These are phyloP conservation scores for Daubentonia madagascariensis DNA, from an alignment of 2,113 vertebrate species.

Conservation along the genomic window DNA sequence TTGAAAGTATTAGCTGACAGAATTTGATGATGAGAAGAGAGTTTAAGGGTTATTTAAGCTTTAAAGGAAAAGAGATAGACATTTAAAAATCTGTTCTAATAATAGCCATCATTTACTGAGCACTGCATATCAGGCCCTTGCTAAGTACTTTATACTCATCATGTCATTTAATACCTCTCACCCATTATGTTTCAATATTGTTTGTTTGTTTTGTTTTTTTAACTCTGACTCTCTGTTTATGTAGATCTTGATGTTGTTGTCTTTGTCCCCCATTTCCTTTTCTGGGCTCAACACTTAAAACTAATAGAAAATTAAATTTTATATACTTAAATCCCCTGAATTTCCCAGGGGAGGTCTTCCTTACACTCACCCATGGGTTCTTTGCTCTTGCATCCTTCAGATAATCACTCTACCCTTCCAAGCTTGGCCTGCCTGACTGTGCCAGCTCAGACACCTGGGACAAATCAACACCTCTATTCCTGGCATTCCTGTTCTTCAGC, in stretches of 20 bases:
- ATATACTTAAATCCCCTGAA: not conserved
- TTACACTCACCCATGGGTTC: not conserved
- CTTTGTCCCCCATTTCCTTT: not conserved
- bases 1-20: not conserved
- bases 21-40: not conserved
- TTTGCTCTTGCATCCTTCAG: not conserved
- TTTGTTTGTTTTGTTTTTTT: not conserved
- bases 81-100: not conserved
- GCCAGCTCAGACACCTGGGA: not conserved
- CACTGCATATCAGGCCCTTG: not conserved
- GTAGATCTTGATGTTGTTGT: not conserved
- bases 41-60: not conserved
- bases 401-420: not conserved
- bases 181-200: not conserved
- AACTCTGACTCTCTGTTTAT: not conserved
- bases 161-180: not conserved
- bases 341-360: not conserved
- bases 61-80: not conserved
- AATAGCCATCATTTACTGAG: not conserved
- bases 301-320: not conserved
- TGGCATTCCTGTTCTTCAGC: not conserved
- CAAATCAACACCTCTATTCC: not conserved
- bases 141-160: not conserved
- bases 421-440: not conserved
- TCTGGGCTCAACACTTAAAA: not conserved